Evolutionary conservation across 2,113 vertebrate genomes (phyloP).

Genomic region (Oophaga pumilio): DNA sequence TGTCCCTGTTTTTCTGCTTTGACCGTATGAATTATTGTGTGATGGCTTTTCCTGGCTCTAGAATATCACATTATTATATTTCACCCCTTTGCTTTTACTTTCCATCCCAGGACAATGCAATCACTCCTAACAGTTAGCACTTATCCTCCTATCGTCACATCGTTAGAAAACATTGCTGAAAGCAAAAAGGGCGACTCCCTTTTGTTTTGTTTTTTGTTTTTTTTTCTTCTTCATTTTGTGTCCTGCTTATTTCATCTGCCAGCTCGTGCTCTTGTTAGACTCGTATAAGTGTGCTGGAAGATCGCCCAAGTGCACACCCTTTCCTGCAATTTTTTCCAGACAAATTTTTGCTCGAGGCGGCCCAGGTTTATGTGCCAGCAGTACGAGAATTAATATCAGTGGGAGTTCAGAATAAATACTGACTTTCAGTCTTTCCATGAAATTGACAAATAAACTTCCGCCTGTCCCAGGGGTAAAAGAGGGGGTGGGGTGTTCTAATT

Average conservation of each 20-base stretch:
- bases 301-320: slow-evolving; percentile 52
- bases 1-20: background rate
- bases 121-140: background rate
- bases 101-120: slow-evolving; percentile 16
- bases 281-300: slow-evolving; percentile 33
- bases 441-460: slow-evolving; percentile 51
- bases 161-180: slow-evolving; percentile 45
- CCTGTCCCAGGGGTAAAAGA: background rate
- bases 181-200: slow-evolving; percentile 52
- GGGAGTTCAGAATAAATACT: slow-evolving; percentile 50
- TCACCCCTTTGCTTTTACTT: background rate
- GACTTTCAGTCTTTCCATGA: slow-evolving; percentile 44
- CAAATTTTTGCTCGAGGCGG: slow-evolving; percentile 39
- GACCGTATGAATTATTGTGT: background rate
- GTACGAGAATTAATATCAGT: slow-evolving; percentile 50
- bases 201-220: slow-evolving; percentile 26
- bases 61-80: slow-evolving; percentile 15
- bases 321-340: slow-evolving; percentile 57
- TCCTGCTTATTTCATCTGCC: slow-evolving; percentile 35
- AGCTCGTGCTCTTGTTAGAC: slow-evolving; percentile 39
- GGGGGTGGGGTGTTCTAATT: background rate
- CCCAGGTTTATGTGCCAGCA: slow-evolving; percentile 41
- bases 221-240: slow-evolving; percentile 33
- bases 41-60: background rate
- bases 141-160: slow-evolving; percentile 19